A percentile compares a stretch with the other conserved stretches of the same genome.
phyloP scores from a whole-genome alignment of 2,113 vertebrate species.

The Chunga burmeisteri region DNA sequence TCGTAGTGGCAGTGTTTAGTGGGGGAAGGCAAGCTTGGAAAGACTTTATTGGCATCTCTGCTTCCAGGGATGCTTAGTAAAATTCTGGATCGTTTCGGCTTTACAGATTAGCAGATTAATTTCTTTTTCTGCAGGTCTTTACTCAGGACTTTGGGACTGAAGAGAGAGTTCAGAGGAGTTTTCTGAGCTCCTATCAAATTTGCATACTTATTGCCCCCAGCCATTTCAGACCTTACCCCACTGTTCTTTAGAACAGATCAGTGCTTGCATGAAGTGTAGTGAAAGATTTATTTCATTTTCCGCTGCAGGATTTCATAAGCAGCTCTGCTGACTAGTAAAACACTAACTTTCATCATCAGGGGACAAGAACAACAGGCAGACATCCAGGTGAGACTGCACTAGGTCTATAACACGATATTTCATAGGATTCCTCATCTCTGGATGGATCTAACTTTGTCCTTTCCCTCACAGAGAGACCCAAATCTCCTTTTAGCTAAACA shows the following conservation, averaged over 20 bases:
- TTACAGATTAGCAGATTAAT: neutral
- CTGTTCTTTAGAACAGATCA: neutral
- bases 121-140: neutral
- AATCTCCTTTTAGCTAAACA: neutral
- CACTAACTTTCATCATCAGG: neutral
- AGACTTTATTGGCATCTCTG: neutral
- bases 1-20: neutral
- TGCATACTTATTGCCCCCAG: neutral
- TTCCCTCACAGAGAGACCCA: neutral
- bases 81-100: neutral
- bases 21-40: neutral
- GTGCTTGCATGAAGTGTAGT: neutral
- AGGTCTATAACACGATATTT: neutral
- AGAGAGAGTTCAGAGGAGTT: neutral
- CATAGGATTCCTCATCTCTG: neutral
- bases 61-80: neutral
- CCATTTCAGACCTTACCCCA: neutral
- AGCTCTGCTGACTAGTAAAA: neutral
- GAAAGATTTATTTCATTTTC: neutral
- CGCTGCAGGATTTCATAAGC: neutral
- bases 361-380: neutral
- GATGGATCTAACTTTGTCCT: neutral
- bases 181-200: neutral
- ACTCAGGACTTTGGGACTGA: neutral
- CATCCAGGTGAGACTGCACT: neutral